Evolutionary conservation across 2,888 invertebrate genomes (phyloP), one percentile per base, ranked within the genome.

Genomic region (Luperina testacea): DNA sequence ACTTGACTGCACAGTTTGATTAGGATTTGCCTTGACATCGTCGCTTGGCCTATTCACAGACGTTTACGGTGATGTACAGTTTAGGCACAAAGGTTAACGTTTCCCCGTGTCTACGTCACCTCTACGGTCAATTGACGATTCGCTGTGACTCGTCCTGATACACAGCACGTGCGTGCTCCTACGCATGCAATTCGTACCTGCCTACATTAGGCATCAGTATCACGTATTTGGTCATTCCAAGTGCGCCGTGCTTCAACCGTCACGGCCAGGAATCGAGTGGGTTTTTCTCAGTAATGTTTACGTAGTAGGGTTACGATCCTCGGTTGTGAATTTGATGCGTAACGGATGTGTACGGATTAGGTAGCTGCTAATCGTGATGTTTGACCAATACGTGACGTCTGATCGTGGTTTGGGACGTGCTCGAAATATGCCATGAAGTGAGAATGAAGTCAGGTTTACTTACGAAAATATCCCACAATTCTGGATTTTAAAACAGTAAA

Each of bases 91-190:
- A 93, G 94, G 92, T 94, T 90, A 93, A 93, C 87, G 92, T 88
- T 91, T 92, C 87, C 88, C 90, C 20, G 82, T 82, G 84, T 90
- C 90, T 92, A 94, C 95, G 95, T 96, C 95, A 95, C 94, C 89
- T 93, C 93, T 92, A 93, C 94, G 92, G 90, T 86, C 73, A 87
- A 90, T 89, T 90, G 89, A 90, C 87, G 90, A 88, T 91, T 90
- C 84, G 75, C 90, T 91, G 91, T 93, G 92, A 93, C 92, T 90
- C 89, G 90, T 94, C 89, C 85, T 85, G 91, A 95, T 95, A 93
- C 95, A 87, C 72, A 87, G 90, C 95, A 94, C 95, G 95, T 91
- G 91, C 92, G 88, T 83, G 82, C 92, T 91, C 94, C 95, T 92
- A 94, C 95, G 91, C 92, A 83, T 83, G 69, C 72, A 77, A 83